Evolutionary conservation across 2,888 invertebrate species (phyloP).

Genomic region (Synanthedon tipuliformis): DNA sequence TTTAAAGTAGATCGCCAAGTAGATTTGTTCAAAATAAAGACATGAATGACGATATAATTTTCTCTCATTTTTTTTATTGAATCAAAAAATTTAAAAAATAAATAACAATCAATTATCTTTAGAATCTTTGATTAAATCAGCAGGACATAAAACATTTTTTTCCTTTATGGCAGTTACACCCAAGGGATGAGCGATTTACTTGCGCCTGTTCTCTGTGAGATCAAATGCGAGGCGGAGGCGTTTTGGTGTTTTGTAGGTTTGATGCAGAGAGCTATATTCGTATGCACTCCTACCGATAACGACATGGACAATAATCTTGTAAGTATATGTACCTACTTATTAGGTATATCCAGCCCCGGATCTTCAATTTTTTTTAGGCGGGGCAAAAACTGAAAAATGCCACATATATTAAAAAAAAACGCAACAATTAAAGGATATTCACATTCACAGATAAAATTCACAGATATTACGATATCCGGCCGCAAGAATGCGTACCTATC

Average conservation of each 20-base stretch:
- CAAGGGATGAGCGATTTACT: slow-evolving; percentile 98
- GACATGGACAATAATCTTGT: slow-evolving; percentile 95
- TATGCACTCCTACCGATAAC: slow-evolving; percentile 92
- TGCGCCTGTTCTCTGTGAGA: slow-evolving; percentile 91
- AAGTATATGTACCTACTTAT: slow-evolving; percentile 20
- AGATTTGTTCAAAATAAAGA: too few relatives aligned
- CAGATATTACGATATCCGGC: too few relatives aligned
- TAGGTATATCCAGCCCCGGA: too few relatives aligned
- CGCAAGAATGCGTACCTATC: too few relatives aligned
- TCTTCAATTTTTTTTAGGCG: too few relatives aligned
- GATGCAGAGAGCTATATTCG: slow-evolving; percentile 95
- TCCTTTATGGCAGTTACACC: slow-evolving; percentile 69
- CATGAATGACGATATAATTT: too few relatives aligned
- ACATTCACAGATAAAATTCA: too few relatives aligned
- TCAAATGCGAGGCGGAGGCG: slow-evolving; percentile 94
- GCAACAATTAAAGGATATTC: too few relatives aligned
- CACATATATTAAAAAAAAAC: too few relatives aligned
- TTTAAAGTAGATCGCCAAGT: too few relatives aligned
- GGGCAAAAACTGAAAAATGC: too few relatives aligned
- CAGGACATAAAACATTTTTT: slow-evolving; percentile 1
- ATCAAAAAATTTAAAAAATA: not conserved
- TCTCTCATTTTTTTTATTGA: too few relatives aligned
- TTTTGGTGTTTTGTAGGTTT: slow-evolving; percentile 98
- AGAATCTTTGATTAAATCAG: not conserved
- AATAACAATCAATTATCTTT: not conserved